phyloP scores from a whole-genome alignment of 2,113 vertebrate genomes.

The Seriola aureovittata region DNA sequence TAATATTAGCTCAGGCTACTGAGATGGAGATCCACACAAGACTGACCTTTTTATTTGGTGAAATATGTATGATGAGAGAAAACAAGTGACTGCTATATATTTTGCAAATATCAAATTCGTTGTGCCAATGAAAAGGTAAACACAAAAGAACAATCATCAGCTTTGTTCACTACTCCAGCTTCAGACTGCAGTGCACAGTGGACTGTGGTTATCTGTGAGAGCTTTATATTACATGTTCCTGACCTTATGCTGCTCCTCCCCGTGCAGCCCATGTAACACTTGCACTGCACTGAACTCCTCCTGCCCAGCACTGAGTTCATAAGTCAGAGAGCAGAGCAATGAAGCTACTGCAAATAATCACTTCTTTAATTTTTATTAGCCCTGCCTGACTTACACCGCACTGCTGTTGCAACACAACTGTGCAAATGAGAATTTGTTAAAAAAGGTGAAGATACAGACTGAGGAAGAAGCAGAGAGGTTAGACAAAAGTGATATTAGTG shows the following conservation, averaged over 20 bases:
- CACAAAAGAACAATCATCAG: neutral
- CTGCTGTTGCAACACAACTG: slow-evolving; percentile 10
- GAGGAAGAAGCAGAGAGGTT: neutral
- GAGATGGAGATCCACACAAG: neutral
- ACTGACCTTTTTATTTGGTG: neutral
- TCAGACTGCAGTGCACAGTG: neutral
- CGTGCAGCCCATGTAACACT: slow-evolving; percentile 30
- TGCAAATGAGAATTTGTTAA: neutral
- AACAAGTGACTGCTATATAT: neutral
- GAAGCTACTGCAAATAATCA: neutral
- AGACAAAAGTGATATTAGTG: slow-evolving; percentile 17
- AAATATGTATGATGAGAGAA: slow-evolving; percentile 2
- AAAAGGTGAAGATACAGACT: neutral
- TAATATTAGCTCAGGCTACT: neutral
- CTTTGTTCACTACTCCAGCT: neutral
- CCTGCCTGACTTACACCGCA: neutral
- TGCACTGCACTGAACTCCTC: neutral
- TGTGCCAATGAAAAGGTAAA: neutral
- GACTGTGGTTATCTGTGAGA: slow-evolving; percentile 7
- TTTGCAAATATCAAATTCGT: neutral
- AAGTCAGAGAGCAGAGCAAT: slow-evolving; percentile 9
- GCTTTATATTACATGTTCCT: slow-evolving; percentile 7
- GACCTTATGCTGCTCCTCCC: slow-evolving; percentile 8
- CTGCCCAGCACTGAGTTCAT: neutral
- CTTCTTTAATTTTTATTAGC: neutral